Base-by-base conservation (phyloP, 1,140 invertebrate genomes). In the Lordiphosa stackelbergi region DNA sequence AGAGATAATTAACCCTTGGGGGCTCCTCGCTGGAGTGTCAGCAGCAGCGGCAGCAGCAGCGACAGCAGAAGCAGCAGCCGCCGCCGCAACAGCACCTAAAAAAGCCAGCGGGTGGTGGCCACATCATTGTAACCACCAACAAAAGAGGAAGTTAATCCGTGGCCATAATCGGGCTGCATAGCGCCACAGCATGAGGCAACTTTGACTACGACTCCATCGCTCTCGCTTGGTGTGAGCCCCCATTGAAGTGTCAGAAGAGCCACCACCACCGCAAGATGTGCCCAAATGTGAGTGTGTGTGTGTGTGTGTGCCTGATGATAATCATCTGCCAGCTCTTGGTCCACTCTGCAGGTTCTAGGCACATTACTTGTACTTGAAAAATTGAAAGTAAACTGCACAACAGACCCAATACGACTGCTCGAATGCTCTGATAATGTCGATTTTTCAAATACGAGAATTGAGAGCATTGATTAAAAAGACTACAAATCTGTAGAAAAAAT, bases 171-270 rank as follows among this genome's bases (percentile, higher is more conserved):
- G 66, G 28, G 28, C 74, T 53, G 61, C 74, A 79, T 85, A 85
- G 79, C 79, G 79, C 81, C 79, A 85, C 79, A 85, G 79, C 79
- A 85, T 85, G 79, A 71, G 72, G 74, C 81, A 70, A 49, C 54
- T 28, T 13, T 35, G 37, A 48, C 49, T 28, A 7, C 49, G 48
- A 37, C 58, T 51, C 46, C 66, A 53, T 35, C 53, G 47, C 48
- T 46, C 28, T 37, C 13, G 28, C 28, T 31, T 31, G 28, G 28
- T 31, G 28, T 41, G 36, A 66, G 71, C 66, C 75, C 70, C 75
- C 75, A 79, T 79, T 79, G 48, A 81, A 79, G 74, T 81, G 75
- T 79, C 74, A 81, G 74, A 63, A 73, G 69, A 70, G 66, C 47
- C 74, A 73, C 65, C 43, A 46, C 43, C 24, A 34, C 31, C 12